A percentile compares a stretch with the other conserved stretches of the same genome.
These are phyloP conservation scores for Sitta carolinensis DNA, from an alignment of 2,797 vertebrate species.

Conservation along the genomic window DNA sequence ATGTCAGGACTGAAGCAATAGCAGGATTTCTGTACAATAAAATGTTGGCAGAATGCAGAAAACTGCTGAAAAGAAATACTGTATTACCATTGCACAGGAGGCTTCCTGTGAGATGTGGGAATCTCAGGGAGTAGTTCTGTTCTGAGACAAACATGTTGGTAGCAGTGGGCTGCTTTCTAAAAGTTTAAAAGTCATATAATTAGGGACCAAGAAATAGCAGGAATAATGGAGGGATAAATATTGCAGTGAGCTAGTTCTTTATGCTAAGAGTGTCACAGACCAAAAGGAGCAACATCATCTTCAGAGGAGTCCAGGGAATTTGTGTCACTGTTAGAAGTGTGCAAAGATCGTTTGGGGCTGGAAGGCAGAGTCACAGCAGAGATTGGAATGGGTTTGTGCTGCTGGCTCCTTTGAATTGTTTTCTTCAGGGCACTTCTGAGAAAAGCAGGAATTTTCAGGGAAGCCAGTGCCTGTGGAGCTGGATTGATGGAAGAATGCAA, in stretches of 20 bases:
- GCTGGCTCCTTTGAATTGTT: constrained; percentile 29
- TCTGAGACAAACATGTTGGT: neutral
- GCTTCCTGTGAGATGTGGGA: neutral
- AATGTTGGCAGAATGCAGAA: neutral
- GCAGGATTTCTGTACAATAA: neutral
- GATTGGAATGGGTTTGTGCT: constrained; percentile 11
- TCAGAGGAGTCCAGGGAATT: neutral
- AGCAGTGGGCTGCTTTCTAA: neutral
- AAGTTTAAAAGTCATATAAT: neutral
- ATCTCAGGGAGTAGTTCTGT: neutral
- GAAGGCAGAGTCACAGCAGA: neutral
- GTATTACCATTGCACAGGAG: neutral
- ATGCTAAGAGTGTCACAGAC: neutral
- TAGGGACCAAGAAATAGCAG: neutral
- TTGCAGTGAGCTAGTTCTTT: neutral
- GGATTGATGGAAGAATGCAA: constrained; percentile 35
- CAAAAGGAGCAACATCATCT: neutral
- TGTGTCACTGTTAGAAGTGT: neutral
- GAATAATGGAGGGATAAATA: neutral
- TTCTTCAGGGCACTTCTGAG: constrained; percentile 49
- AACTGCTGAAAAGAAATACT: neutral
- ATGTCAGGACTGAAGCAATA: neutral
- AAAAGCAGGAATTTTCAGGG: constrained; percentile 41
- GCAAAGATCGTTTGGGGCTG: neutral
- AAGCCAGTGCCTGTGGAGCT: constrained; percentile 5